Evolutionary conservation across 2,797 vertebrate species (phyloP), one percentile per base, ranked within the genome.

Genomic region (Molossus molossus): DNA sequence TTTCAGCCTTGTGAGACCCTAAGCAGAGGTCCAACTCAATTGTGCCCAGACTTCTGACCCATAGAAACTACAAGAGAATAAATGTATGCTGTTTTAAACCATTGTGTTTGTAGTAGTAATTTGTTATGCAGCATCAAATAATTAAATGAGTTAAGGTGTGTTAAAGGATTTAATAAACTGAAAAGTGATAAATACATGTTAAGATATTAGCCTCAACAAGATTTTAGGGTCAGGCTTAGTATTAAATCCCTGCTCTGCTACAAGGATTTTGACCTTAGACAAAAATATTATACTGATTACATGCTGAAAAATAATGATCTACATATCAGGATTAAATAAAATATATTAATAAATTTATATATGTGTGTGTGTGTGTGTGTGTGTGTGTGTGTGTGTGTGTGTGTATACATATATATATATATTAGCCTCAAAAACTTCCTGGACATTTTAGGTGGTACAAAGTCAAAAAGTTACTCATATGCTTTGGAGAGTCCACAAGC

Each of bases 221-320:
- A 64, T 73, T 92, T 91, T 62, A 88, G 20, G 33, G 60, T 72
- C 5, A 76, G 40, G 67, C 67, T 67, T 90, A 55, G 33, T 21
- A 94, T 86, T 81, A 88, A 94, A 91, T 85, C 25, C 48, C 37
- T 64, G n/a, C 20, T 76, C 81, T 90, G n/a, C 37, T 79, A 94
- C 9, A 88, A 72, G 29, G 18, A 77, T 55, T 86, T 89, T 55
- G 58, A 73, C 27, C 29, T 75, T 58, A 62, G 33, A 62, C 25
- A 89, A 96, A 87, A 89, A 88, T n/a, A 94, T 92, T 89, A 67
- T 53, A 75, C 1, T 76, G 12, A 53, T 64, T 65, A 20, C 72
- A 82, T 37, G 8, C 27, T 73, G 83, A 91, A 95, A 88, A 21
- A 87, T 82, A 79, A 88, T 64, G 94, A 48, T 77, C 73, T 55